Evolutionary conservation across 2,797 vertebrate genomes (phyloP).

Genomic region (Hemitrygon akajei): DNA sequence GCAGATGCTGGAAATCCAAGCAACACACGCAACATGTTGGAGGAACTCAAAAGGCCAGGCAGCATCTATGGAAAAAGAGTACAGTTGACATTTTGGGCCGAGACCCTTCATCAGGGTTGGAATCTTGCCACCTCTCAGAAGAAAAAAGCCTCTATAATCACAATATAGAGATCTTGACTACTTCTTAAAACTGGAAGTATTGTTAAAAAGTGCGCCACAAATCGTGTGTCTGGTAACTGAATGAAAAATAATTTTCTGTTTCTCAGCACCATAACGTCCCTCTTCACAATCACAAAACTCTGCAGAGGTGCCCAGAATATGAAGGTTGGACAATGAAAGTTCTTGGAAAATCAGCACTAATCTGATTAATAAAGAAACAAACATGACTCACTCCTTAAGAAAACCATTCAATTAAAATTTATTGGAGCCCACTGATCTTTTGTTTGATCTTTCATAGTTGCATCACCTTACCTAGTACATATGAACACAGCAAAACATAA

Average conservation of each 20-base stretch:
- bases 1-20: too few species aligned
- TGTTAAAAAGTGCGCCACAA: neutral
- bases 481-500: conserved; percentile 63
- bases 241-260: neutral
- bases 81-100: too few species aligned
- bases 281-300: neutral
- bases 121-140: neutral
- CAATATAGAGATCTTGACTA: neutral
- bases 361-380: neutral
- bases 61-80: too few species aligned
- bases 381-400: conserved; percentile 50
- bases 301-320: neutral
- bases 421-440: conserved; percentile 62
- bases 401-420: conserved; percentile 66
- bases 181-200: neutral
- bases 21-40: too few species aligned
- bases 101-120: too few species aligned
- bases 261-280: neutral
- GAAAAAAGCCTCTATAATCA: neutral
- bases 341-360: neutral
- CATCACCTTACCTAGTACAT: conserved; percentile 63
- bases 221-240: neutral
- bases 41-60: too few species aligned
- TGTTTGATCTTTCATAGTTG: conserved; percentile 62
- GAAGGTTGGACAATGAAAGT: neutral